Base-by-base conservation (phyloP, 2,113 vertebrate genomes). In the Aix galericulata region DNA sequence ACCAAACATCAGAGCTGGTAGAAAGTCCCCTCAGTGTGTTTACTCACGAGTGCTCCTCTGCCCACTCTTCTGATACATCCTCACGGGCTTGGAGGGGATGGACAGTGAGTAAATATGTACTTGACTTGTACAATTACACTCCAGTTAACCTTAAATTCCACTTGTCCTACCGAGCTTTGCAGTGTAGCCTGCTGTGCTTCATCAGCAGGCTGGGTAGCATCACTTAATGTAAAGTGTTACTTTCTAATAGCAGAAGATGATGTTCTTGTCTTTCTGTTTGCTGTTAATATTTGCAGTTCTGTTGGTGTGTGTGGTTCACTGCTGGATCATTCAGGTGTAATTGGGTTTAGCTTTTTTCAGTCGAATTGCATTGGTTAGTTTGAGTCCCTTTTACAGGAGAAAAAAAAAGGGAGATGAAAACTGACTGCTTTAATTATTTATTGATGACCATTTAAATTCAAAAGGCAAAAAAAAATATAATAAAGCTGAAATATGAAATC, bases 401-500 rank as follows among this genome's bases (percentile, higher is more conserved):
- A 26, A 48, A 15, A 64, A 69, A 86, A 94, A 85, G 98, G 98
- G 94, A 94, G 86, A 98, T 98, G 98, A 98, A 97, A 96, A 97
- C 98, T 97, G 95, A 95, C 97, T 96, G 64, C 32, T 29, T 89
- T 55, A 84, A 74, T 91, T 90, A 78, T 77, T 93, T 79, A 63
- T 69, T 3, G 9, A 68, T 85, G 27, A 76, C 87, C 77, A 29
- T 71, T 95, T 84, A 80, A 96, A 94, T 91, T 94, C 52, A 74
- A 77, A 93, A 91, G 44, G 58, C 2, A 2, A 77, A 48, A 21
- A 48, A 92, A 59, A 56, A 56, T 36, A 36, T 36, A 58, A 59
- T 71, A 59, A 92, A 95, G 86, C 93, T 85, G 44, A 84, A 46
- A 88, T 96, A 97, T 95, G 95, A 96, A 95, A 96, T 96, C 89